Percentiles rank a stretch among this genome's conserved stretches.
phyloP scores from a whole-genome alignment of 2,888 invertebrate species.

The Amblyteles armatorius region DNA sequence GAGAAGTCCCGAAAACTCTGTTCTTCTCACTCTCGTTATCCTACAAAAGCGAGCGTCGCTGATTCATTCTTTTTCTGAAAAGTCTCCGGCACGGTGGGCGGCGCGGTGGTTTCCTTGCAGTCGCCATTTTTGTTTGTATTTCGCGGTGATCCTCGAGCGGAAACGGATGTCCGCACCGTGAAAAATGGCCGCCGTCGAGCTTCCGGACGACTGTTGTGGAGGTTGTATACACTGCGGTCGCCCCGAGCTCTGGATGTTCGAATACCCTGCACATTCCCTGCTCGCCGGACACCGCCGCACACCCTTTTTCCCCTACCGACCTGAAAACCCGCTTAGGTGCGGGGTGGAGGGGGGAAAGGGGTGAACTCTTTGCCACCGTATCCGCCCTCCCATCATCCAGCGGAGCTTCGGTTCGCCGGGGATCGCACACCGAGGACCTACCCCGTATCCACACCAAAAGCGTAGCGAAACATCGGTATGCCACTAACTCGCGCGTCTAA shows the following conservation, averaged over 20 bases:
- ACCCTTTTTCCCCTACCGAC: slow-evolving; percentile 37
- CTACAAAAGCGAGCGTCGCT: slow-evolving; percentile 10
- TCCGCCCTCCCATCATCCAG: slow-evolving; percentile 52
- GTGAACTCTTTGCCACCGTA: slow-evolving; percentile 53
- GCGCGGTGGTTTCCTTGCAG: slow-evolving; percentile 63
- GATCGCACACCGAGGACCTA: slow-evolving; percentile 48
- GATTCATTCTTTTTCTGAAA: slow-evolving; percentile 42
- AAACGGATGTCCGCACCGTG: slow-evolving; percentile 82
- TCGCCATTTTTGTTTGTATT: slow-evolving; percentile 81
- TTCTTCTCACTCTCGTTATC: slow-evolving; percentile 11
- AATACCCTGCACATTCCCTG: slow-evolving; percentile 54
- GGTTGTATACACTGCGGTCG: slow-evolving; percentile 40
- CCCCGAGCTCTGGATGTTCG: slow-evolving; percentile 44
- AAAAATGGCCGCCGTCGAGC: slow-evolving; percentile 81
- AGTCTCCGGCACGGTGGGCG: slow-evolving; percentile 6
- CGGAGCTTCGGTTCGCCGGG: slow-evolving; percentile 59
- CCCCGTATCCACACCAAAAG: slow-evolving; percentile 34
- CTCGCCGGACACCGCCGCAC: slow-evolving; percentile 45
- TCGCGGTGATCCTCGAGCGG: slow-evolving; percentile 80
- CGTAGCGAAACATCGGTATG: slow-evolving; percentile 32
- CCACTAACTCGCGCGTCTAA: slow-evolving; percentile 39
- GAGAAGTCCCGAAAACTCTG: slow-evolving; percentile 38
- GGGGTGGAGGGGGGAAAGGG: background rate
- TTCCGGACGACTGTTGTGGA: slow-evolving; percentile 74
- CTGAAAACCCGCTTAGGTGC: slow-evolving; percentile 30